Evolutionary conservation across 2,797 vertebrate species (phyloP), one percentile per base, ranked within the genome.

Genomic region (Sparus aurata): DNA sequence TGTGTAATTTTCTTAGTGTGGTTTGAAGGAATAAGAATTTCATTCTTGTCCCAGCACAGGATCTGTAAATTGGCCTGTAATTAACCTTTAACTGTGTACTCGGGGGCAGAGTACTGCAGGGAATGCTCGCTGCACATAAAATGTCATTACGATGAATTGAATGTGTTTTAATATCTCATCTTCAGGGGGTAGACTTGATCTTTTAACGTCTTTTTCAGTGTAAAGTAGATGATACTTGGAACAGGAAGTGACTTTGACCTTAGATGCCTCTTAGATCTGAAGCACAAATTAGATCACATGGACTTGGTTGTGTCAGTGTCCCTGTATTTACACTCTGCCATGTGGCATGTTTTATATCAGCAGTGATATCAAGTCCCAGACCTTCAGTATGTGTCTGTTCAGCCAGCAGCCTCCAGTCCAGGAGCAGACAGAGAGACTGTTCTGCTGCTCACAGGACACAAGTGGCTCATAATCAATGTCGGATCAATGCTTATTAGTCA

Each of bases 401-500:
- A 53, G n/a, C 43, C 27, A 17, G 57, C 25, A 70, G n/a, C 69
- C 52, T 50, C 20, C 27, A 63, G 71, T 70, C 20, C 30, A 4
- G 17, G 38, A 66, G 30, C 47, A 66, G 64, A 25, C 59, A 54
- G 65, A 58, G n/a, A 62, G 27, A 52, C 41, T 22, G 45, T 25
- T 67, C 46, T 55, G 22, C 62, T 74, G 64, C 22, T 50, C 68
- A 76, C 18, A 46, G 23, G 20, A 82, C 49, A 41, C 27, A 45
- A 64, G 52, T 55, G 18, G 17, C 53, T 75, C 60, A 66, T 54
- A 70, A 55, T 92, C 87, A 50, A 82, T 90, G 71, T 73, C 69
- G 10, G 41, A 82, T 87, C 82, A 59, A 88, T 86, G 47, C 46
- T 41, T 77, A 86, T 90, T 80, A 92, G 54, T 87, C 68, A 65